Evolutionary conservation across 2,113 vertebrate genomes (phyloP), one percentile per base, ranked within the genome.

Genomic region (Fukomys damarensis): DNA sequence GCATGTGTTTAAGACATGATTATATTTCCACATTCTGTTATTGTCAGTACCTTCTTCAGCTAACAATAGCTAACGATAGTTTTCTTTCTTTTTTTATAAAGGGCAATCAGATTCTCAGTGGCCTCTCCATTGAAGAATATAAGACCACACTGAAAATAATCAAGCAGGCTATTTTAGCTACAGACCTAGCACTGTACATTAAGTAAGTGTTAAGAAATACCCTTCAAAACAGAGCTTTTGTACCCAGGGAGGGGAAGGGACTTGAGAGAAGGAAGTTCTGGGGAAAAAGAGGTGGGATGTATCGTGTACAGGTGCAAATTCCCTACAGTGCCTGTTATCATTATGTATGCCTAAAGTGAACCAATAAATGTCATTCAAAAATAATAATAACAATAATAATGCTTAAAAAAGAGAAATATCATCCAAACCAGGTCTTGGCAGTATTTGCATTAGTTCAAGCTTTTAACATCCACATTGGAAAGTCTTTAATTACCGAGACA

Each of bases 71-170:
- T 95, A 61, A 96, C 10, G 0, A 3, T 22, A 49, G 9, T 91
- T 52, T 83, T 59, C 63, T 3, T 41, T 26, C 32, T 66, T 66
- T 68, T 82, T 68, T 52, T 74, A 58, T 93, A 54, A 98, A 99
- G 99, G 99, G 99, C 93, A 99, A 99, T 98, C 99, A 99, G 98
- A 99, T 99, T 97, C 99, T 99, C 95, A 99, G 99, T 68, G 97
- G 98, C 68, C 99, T 99, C 94, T 99, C 99, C 94, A 99, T 99
- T 94, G 99, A 99, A 41, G 99, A 99, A 97, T 99, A 99, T 98
- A 99, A 99, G 98, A 93, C 98, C 96, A 99, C 99, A 5, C 93
- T 99, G 98, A 99, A 99, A 98, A 99, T 99, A 98, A 99, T 99
- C 95, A 99, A 99, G 98, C 99, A 99, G 97, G 99, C 99, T 85